phyloP scores from a whole-genome alignment of 2,113 vertebrate genomes.

The Callopanchax toddi region DNA sequence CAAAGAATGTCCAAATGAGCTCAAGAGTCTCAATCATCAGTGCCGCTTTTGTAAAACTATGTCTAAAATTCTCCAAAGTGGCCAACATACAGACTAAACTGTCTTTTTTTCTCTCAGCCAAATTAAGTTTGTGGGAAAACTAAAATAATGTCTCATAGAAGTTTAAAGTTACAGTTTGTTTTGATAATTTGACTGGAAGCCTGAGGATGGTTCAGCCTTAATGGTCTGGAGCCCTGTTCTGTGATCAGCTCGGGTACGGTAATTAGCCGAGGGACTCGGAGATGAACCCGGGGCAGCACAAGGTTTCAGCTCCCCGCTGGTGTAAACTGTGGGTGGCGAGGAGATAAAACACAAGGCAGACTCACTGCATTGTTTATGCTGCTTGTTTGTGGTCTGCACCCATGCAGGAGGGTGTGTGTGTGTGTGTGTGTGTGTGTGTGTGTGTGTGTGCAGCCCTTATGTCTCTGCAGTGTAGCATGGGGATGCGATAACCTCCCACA shows the following conservation, averaged over 20 bases:
- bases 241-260: slow-evolving; percentile 57
- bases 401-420: slow-evolving; percentile 42
- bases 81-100: slow-evolving; percentile 21
- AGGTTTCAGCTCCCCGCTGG: slow-evolving; percentile 66
- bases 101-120: slow-evolving; percentile 48
- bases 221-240: slow-evolving; percentile 50
- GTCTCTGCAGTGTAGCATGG: slow-evolving; percentile 41
- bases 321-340: slow-evolving; percentile 76
- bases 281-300: slow-evolving; percentile 67
- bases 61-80: slow-evolving; percentile 41
- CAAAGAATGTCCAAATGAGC: slow-evolving; percentile 76
- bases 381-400: slow-evolving; percentile 70
- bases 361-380: slow-evolving; percentile 69
- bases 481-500: slow-evolving; percentile 46
- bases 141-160: slow-evolving; percentile 44
- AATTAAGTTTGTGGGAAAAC: slow-evolving; percentile 59
- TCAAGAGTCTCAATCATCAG: slow-evolving; percentile 52
- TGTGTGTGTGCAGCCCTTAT: slow-evolving; percentile 45
- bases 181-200: slow-evolving; percentile 64
- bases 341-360: slow-evolving; percentile 71
- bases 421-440: slow-evolving; percentile 21
- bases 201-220: slow-evolving; percentile 50
- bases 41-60: slow-evolving; percentile 58
- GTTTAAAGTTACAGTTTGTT: slow-evolving; percentile 75
- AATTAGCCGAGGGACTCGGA: slow-evolving; percentile 56